A percentile compares a stretch with the other conserved stretches of the same genome.
These are phyloP conservation scores for Sisyra terminalis DNA, from an alignment of 2,888 invertebrate genomes.

Conservation along the genomic window DNA sequence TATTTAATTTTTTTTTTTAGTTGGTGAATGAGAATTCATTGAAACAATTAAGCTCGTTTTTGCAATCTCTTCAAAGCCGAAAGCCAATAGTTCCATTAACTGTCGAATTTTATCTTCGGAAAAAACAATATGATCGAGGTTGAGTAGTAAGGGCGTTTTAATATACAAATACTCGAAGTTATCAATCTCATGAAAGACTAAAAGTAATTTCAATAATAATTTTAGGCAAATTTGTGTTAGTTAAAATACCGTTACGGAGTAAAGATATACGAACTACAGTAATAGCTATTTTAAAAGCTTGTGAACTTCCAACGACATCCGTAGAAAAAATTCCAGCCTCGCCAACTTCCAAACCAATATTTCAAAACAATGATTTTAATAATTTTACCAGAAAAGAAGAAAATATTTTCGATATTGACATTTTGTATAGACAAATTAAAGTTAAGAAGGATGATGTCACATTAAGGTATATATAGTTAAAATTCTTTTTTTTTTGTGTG, in stretches of 20 bases:
- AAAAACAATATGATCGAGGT: conserved; percentile 25
- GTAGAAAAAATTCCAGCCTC: conserved; percentile 49
- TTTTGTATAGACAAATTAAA: conserved; percentile 30
- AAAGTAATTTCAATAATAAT: conserved; percentile 13
- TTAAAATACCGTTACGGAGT: conserved; percentile 55
- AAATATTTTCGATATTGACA: conserved; percentile 24
- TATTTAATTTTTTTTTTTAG: conserved; percentile 31
- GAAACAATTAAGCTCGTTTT: conserved; percentile 69
- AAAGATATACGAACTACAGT: conserved; percentile 55
- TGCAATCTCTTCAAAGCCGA: conserved; percentile 60
- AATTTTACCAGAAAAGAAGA: conserved; percentile 26
- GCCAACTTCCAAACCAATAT: conserved; percentile 2
- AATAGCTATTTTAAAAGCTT: conserved; percentile 58
- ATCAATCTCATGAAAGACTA: no score
- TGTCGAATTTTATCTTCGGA: conserved; percentile 66
- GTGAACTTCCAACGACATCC: conserved; percentile 75
- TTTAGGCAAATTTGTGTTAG: conserved; percentile 50
- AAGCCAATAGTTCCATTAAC: conserved; percentile 40
- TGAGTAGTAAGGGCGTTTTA: conserved; percentile 10
- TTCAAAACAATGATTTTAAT: conserved; percentile 18
- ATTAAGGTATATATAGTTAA: conserved; percentile 15
- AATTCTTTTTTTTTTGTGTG: no score
- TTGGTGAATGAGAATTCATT: conserved; percentile 79
- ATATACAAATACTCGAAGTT: not conserved
- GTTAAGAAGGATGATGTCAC: conserved; percentile 22